Evolutionary conservation across 1,140 invertebrate genomes (phyloP).

Genomic region (Phthorimaea operculella): DNA sequence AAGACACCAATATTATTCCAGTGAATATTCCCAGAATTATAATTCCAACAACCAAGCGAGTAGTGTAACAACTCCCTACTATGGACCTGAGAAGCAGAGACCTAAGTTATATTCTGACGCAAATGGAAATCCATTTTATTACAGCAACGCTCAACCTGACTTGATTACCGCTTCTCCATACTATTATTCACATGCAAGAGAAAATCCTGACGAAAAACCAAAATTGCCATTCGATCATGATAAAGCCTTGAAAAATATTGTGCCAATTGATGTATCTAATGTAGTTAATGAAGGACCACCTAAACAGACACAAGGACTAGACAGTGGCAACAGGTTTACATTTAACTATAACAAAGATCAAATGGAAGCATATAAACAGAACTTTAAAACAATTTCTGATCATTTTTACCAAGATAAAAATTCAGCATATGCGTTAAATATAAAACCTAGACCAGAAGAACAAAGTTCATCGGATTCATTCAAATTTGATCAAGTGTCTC

Average conservation of each 20-base stretch:
- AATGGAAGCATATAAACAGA: slow-evolving; percentile 41
- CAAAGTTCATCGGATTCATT: slow-evolving; percentile 22
- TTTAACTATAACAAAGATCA: slow-evolving; percentile 39
- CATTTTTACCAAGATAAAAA: slow-evolving; percentile 58
- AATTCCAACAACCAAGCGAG: slow-evolving; percentile 15
- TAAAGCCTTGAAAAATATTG: slow-evolving; percentile 63
- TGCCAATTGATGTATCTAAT: slow-evolving; percentile 60
- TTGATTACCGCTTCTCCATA: slow-evolving; percentile 49
- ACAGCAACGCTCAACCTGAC: slow-evolving; percentile 39
- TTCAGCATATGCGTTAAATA: slow-evolving; percentile 39
- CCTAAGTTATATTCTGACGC: slow-evolving; percentile 29
- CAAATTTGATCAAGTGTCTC: slow-evolving; percentile 27
- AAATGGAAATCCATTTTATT: slow-evolving; percentile 27
- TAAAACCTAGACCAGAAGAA: slow-evolving; percentile 45
- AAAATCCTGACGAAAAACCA: slow-evolving; percentile 35
- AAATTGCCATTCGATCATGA: slow-evolving; percentile 60
- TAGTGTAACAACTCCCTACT: slow-evolving; percentile 15
- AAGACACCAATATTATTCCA: slow-evolving; percentile 33
- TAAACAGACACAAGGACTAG: slow-evolving; percentile 20
- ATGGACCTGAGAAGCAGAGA: slow-evolving; percentile 35
- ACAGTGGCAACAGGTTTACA: slow-evolving; percentile 32
- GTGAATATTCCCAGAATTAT: slow-evolving; percentile 17
- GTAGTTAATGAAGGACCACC: slow-evolving; percentile 41
- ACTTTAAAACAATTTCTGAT: slow-evolving; percentile 36
- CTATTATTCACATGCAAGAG: slow-evolving; percentile 33